Evolutionary conservation across 2,797 vertebrate genomes (phyloP).

Genomic region (Saxicola maurus): DNA sequence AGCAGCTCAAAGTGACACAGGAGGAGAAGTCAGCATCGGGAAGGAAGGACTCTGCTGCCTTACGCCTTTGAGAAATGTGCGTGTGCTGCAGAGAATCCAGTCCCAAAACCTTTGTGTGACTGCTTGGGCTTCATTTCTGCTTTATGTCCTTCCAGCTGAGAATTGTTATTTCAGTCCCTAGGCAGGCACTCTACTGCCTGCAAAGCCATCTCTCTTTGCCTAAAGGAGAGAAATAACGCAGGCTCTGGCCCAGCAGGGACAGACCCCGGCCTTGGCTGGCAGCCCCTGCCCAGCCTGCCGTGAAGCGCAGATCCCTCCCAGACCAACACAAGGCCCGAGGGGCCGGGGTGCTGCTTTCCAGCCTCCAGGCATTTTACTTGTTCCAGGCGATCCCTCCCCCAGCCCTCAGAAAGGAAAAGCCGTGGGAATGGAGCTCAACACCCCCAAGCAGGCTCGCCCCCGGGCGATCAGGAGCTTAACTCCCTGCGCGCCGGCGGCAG

Average conservation of each 20-base stretch:
- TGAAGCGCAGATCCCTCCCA: not conserved
- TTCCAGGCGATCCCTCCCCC: slow-evolving; percentile 31
- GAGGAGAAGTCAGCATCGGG: not conserved
- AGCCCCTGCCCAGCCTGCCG: not conserved
- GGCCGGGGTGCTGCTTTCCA: not conserved
- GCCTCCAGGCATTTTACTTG: slow-evolving; percentile 19
- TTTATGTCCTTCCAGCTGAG: not conserved
- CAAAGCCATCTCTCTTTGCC: not conserved
- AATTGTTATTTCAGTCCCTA: not conserved
- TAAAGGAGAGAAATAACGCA: not conserved
- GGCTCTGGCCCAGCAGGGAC: not conserved
- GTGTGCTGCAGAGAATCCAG: fast-evolving
- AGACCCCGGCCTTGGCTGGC: not conserved
- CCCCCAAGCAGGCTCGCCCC: slow-evolving; percentile 16
- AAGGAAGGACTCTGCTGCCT: not conserved
- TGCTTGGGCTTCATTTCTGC: not conserved
- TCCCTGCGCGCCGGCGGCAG: not conserved
- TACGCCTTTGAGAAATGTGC: not conserved
- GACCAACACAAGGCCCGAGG: not conserved
- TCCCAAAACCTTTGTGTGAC: not conserved
- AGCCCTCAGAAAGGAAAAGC: slow-evolving; percentile 46
- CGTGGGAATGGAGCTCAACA: slow-evolving; percentile 53
- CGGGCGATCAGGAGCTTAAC: slow-evolving; percentile 11
- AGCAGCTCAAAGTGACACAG: not conserved
- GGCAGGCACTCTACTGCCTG: not conserved